These are phyloP conservation scores for Brachionus rubens DNA, from an alignment of 1,140 invertebrate species.

Conservation along the genomic window DNA sequence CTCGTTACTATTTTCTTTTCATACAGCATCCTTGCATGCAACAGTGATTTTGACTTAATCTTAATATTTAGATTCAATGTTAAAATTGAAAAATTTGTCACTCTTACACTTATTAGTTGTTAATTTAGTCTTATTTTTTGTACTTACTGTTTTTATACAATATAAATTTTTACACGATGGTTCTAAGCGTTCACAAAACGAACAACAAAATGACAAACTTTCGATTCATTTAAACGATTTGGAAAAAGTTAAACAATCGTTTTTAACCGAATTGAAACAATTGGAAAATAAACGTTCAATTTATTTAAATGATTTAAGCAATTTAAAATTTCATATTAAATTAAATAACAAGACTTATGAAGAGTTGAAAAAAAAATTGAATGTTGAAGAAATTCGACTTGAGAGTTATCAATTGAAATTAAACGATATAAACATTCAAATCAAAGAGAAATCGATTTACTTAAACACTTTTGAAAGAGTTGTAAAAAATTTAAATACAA, in stretches of 20 bases:
- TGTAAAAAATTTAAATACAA: too few relatives aligned
- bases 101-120: conserved; percentile 1
- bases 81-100: too few relatives aligned
- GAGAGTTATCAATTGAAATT: too few relatives aligned
- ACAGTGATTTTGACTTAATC: too few relatives aligned
- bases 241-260: not conserved
- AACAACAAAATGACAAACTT: not conserved
- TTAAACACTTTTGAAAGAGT: too few relatives aligned
- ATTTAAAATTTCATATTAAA: not conserved
- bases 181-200: not conserved
- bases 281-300: not conserved
- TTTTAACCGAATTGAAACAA: not conserved
- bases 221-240: conserved; percentile 8
- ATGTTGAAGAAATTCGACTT: not conserved
- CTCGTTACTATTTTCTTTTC: too few relatives aligned
- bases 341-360: not conserved
- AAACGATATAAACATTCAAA: too few relatives aligned
- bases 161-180: not conserved
- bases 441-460: too few relatives aligned
- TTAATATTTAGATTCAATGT: too few relatives aligned
- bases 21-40: too few relatives aligned
- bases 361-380: not conserved
- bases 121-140: not conserved
- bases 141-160: not conserved
- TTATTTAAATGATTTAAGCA: not conserved